These are phyloP conservation scores for Mnemiopsis leidyi DNA, from an alignment of 37 sponge, comb jelly and placozoan species.

Conservation along the genomic window DNA sequence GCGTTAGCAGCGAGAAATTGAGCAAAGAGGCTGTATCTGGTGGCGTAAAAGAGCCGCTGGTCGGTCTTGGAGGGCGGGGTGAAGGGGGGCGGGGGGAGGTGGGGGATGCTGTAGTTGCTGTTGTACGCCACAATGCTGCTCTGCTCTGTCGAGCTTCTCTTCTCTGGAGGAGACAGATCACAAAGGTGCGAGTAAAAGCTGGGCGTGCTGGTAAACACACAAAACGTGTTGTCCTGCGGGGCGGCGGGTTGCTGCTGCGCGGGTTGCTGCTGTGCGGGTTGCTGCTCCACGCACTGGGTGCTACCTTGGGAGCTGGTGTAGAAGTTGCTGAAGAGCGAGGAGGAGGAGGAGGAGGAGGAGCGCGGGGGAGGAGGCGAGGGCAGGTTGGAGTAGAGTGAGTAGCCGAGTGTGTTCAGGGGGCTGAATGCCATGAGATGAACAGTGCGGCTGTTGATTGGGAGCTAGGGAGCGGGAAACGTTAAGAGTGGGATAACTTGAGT, in stretches of 20 bases:
- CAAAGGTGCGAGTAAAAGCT: background rate
- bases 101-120: background rate
- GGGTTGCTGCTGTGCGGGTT: background rate
- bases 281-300: background rate
- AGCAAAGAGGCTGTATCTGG: background rate
- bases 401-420: constrained; percentile 49
- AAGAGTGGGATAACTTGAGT: no score
- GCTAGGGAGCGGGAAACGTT: no score
- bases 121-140: background rate
- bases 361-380: background rate
- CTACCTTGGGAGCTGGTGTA: constrained; percentile 27
- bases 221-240: background rate
- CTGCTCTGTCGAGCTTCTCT: background rate
- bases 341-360: background rate
- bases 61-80: background rate
- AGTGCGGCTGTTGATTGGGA: background rate
- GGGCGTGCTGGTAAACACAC: constrained; percentile 8
- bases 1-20: background rate
- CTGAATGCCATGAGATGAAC: constrained; percentile 46
- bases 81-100: background rate
- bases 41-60: background rate
- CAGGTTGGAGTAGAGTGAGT: constrained; percentile 39
- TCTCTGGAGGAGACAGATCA: background rate
- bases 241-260: background rate
- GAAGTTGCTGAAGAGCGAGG: constrained; percentile 16